These are phyloP conservation scores for Chesias legatella DNA, from an alignment of 2,888 invertebrate genomes.

Conservation along the genomic window DNA sequence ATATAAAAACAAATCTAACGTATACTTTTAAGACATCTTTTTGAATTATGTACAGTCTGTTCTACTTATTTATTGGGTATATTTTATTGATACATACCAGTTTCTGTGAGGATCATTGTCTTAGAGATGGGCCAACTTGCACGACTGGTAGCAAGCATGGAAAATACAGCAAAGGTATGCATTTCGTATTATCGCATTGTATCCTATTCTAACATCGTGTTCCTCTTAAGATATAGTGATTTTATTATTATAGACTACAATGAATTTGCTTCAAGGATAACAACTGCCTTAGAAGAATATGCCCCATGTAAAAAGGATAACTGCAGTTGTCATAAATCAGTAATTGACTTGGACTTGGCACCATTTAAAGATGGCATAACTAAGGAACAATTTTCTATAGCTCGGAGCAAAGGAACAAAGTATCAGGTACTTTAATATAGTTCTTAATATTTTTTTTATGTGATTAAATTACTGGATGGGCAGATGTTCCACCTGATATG, in stretches of 20 bases:
- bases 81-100: conserved; percentile 1
- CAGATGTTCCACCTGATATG: too few species aligned
- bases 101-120: conserved; percentile 28
- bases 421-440: conserved; percentile 53
- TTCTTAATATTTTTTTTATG: too few species aligned
- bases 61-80: conserved; percentile 1
- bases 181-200: background rate
- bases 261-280: conserved; percentile 66
- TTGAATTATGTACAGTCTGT: background rate
- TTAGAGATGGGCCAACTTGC: conserved; percentile 31
- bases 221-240: background rate
- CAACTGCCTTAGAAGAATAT: conserved; percentile 72
- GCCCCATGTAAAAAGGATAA: conserved; percentile 77
- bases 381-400: conserved; percentile 81
- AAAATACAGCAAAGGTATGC: conserved; percentile 41
- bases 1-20: too few species aligned
- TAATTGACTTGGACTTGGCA: conserved; percentile 85
- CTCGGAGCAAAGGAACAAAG: conserved; percentile 67
- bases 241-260: conserved; percentile 65
- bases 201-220: background rate
- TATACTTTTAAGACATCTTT: too few species aligned
- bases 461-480: too few species aligned
- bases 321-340: conserved; percentile 83
- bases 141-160: conserved; percentile 26
- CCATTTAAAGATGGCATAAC: conserved; percentile 87